Base-by-base conservation (phyloP, 2,797 vertebrate genomes). In the Streptopelia turtur region DNA sequence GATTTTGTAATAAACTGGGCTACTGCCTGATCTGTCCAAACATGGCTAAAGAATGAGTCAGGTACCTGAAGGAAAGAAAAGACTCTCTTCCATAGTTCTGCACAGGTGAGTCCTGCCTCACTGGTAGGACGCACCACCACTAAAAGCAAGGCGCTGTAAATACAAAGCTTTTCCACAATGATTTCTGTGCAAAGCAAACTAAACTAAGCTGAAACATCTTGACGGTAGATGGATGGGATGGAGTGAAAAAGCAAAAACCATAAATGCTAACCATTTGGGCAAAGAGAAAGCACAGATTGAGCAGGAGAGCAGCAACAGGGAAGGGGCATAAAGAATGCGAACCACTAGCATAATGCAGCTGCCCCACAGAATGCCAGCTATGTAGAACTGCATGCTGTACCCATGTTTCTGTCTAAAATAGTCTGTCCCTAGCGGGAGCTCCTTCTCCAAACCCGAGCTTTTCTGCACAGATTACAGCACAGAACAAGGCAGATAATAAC, bases 191-290 rank as follows among this genome's bases (percentile, higher is more conserved):
- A 64, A 87, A 71, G 47, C 25, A 39, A 35, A 16, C 17, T 47
- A 49, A 72, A 72, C 9, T 15, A 50, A 57, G 56, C 21, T 20
- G 39, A 68, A 39, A 20, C 11, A 37, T 55, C 33, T 33, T 63
- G 22, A 64, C 47, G 31, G 28, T 0, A 35, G 39, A 84, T 2
- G 6, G 4, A 35, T 21, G 33, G 20, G 15, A 17, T 9, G n/a
- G 77, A 71, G 9, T 8, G 31, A 76, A 93, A 89, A 80, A 50
- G 24, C 45, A 15, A 41, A 77, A 25, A 7, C 13, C 14, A 18
- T 22, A 47, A 84, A 50, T 25, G 3, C 27, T 50, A 57, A 28
- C 16, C 8, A 0, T 22, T 22, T 45, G 0, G 1, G 18, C 43
- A 63, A 83, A 66, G 64, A 16, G 60, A 22, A 31, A 2, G 43